Conservation (phyloP, 2,888 invertebrate species). For the Agrochola litura region DNA sequence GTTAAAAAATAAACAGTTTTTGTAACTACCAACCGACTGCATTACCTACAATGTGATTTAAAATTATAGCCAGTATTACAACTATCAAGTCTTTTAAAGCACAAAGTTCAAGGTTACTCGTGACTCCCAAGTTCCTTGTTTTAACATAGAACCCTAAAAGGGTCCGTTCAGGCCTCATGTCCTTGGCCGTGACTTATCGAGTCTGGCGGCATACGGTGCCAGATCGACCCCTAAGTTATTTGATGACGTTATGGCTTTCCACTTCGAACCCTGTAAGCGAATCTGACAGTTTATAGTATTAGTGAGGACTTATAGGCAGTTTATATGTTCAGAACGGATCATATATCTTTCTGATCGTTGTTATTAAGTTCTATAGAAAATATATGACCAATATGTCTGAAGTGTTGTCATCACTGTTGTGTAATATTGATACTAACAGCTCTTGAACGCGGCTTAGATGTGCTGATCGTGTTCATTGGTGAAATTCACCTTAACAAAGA, state of each 20-base stretch:
- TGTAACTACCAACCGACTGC: not conserved
- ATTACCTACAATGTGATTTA: not conserved
- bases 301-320: constrained; percentile 14
- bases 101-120: not conserved
- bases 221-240: constrained; percentile 43
- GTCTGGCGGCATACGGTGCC: constrained; percentile 10
- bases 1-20: not conserved
- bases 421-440: too few relatives aligned
- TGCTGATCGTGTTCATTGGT: not conserved
- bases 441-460: too few relatives aligned
- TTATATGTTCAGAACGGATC: constrained; percentile 9
- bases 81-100: not conserved
- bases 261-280: constrained; percentile 10
- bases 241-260: constrained; percentile 32
- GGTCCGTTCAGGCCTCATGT: not conserved
- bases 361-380: constrained; percentile 1
- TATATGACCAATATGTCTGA: not conserved
- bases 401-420: too few relatives aligned
- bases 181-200: constrained; percentile 51
- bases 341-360: constrained; percentile 14
- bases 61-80: not conserved
- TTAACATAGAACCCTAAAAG: constrained; percentile 12
- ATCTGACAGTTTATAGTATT: constrained; percentile 34
- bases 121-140: constrained; percentile 3
- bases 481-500: not conserved